A percentile compares a stretch with the other conserved stretches of the same genome.
Evolutionary conservation across 2,113 vertebrate species (phyloP).

Genomic region (Aythya baeri): DNA sequence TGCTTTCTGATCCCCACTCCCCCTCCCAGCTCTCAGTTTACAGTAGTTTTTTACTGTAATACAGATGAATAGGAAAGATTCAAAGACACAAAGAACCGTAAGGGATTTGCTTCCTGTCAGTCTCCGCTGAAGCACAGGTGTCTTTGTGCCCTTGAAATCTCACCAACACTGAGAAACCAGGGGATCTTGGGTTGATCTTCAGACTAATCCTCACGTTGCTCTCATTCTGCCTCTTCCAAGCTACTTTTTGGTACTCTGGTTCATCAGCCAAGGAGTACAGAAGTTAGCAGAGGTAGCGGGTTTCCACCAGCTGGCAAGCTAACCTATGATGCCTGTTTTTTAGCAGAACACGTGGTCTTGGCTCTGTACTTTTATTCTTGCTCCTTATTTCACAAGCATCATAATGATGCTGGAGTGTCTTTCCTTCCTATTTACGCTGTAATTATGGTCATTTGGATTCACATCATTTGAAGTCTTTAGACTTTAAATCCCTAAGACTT

Average conservation of each 20-base stretch:
- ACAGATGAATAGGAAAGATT: background rate
- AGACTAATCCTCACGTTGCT: fast-evolving
- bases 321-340: background rate
- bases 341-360: background rate
- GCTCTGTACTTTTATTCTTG: background rate
- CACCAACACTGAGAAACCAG: background rate
- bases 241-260: background rate
- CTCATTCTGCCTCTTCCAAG: background rate
- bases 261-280: background rate
- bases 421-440: background rate
- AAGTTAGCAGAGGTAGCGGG: background rate
- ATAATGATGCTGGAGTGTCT: background rate
- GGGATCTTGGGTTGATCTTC: background rate
- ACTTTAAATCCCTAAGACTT: background rate
- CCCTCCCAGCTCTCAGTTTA: background rate
- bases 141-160: background rate
- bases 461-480: background rate
- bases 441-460: background rate
- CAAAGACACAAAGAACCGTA: background rate
- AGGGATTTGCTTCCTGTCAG: background rate
- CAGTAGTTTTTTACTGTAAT: background rate
- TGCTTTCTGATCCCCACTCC: background rate
- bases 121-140: background rate
- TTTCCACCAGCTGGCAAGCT: background rate
- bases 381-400: background rate